Evolutionary conservation across 2,113 vertebrate genomes (phyloP).

Genomic region (Acinonyx jubatus): DNA sequence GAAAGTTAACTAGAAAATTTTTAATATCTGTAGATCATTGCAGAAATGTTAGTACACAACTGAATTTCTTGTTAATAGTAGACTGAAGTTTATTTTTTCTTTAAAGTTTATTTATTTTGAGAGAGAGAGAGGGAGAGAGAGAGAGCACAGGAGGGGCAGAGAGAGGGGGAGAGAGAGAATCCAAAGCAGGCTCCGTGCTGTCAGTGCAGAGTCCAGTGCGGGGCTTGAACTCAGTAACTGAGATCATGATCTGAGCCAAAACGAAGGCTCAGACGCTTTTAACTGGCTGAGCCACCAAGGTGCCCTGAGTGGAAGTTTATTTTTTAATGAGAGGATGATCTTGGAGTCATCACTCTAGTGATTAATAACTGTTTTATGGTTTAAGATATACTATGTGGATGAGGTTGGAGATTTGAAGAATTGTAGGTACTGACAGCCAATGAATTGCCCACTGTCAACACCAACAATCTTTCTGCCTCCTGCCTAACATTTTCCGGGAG

Average conservation of each 20-base stretch:
- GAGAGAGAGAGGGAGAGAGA: too few species aligned
- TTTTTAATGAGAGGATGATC: neutral
- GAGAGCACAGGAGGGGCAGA: too few species aligned
- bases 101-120: too few species aligned
- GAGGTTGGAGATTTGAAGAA: neutral
- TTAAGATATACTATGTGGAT: neutral
- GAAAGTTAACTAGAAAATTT: neutral
- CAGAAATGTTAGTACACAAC: neutral
- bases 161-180: too few species aligned
- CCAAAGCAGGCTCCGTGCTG: too few species aligned
- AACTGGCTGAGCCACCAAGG: too few species aligned
- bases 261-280: too few species aligned
- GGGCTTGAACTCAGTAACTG: too few species aligned
- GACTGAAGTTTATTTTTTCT: neutral
- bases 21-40: slow-evolving; percentile 5
- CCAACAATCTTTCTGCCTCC: neutral
- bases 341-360: neutral
- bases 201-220: too few species aligned
- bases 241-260: too few species aligned
- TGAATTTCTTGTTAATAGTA: slow-evolving; percentile 10
- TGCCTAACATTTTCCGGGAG: neutral
- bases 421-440: neutral
- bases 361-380: neutral
- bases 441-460: neutral
- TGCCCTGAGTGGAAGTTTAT: neutral